phyloP scores from a whole-genome alignment of 2,888 invertebrate species.

The Itoplectis maculator region DNA sequence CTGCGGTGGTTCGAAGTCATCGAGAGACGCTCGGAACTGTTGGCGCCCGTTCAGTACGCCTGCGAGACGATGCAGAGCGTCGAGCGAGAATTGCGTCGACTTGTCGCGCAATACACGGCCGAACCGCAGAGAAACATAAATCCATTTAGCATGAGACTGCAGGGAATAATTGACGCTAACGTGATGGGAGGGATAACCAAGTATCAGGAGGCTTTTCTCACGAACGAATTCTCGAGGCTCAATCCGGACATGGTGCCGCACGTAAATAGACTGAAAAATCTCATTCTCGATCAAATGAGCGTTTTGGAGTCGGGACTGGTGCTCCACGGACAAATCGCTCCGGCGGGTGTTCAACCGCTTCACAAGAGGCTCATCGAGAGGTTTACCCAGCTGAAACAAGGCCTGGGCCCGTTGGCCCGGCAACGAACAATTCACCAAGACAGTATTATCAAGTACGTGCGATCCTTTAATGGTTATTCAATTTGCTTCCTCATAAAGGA shows the following conservation, averaged over 20 bases:
- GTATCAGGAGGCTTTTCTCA: slow-evolving; percentile 97
- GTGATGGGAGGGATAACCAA: slow-evolving; percentile 98
- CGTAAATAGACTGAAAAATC: slow-evolving; percentile 88
- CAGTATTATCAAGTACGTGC: slow-evolving; percentile 88
- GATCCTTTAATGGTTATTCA: no score
- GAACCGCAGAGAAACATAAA: slow-evolving; percentile 94
- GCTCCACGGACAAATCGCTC: slow-evolving; percentile 94
- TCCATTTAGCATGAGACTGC: slow-evolving; percentile 96
- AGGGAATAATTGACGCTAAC: slow-evolving; percentile 97
- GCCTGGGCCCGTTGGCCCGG: slow-evolving; percentile 88
- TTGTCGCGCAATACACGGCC: slow-evolving; percentile 92
- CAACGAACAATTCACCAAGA: slow-evolving; percentile 87
- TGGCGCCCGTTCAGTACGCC: slow-evolving; percentile 94
- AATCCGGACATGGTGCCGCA: slow-evolving; percentile 87
- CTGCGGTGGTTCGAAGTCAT: slow-evolving; percentile 98
- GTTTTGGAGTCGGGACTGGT: slow-evolving; percentile 93
- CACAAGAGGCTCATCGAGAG: slow-evolving; percentile 95
- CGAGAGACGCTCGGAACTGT: slow-evolving; percentile 90
- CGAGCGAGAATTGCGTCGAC: slow-evolving; percentile 93
- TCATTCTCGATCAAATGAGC: slow-evolving; percentile 92
- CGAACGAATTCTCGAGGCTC: slow-evolving; percentile 89
- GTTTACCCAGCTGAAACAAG: slow-evolving; percentile 93
- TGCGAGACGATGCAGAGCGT: slow-evolving; percentile 97
- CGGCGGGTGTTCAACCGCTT: slow-evolving; percentile 95
- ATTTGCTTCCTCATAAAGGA: no score